phyloP scores from a whole-genome alignment of 1,140 invertebrate species.

The Ceratosolen solmsi region DNA sequence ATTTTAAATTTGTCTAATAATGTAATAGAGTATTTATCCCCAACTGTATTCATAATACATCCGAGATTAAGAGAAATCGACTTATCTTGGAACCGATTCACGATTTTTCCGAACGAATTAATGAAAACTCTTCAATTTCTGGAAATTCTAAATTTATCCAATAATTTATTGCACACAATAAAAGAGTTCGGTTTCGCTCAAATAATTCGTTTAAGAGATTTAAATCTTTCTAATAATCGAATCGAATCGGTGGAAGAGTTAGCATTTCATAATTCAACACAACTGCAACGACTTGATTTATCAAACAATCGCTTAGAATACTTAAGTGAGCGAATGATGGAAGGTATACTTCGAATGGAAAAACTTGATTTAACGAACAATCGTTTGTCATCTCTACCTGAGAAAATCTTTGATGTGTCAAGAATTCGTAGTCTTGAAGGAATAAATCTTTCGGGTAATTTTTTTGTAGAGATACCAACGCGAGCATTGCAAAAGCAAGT shows the following conservation, averaged over 20 bases:
- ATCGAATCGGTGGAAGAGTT: slow-evolving; percentile 87
- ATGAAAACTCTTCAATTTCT: slow-evolving; percentile 83
- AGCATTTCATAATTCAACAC: slow-evolving; percentile 92
- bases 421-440: slow-evolving; percentile 86
- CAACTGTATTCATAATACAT: slow-evolving; percentile 87
- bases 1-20: slow-evolving; percentile 84
- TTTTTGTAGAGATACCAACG: slow-evolving; percentile 84
- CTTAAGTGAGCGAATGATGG: slow-evolving; percentile 85
- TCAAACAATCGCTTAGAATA: slow-evolving; percentile 83
- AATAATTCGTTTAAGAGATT: slow-evolving; percentile 79
- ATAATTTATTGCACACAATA: slow-evolving; percentile 83
- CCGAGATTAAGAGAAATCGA: slow-evolving; percentile 80
- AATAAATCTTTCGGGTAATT: slow-evolving; percentile 85
- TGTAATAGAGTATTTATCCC: slow-evolving; percentile 83
- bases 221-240: slow-evolving; percentile 83
- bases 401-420: slow-evolving; percentile 87
- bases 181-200: slow-evolving; percentile 89
- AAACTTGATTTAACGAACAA: slow-evolving; percentile 85
- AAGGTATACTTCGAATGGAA: slow-evolving; percentile 85
- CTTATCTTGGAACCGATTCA: slow-evolving; percentile 84
- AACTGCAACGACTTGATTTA: slow-evolving; percentile 86
- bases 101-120: slow-evolving; percentile 87
- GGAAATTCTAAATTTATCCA: slow-evolving; percentile 82
- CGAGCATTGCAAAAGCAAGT: slow-evolving; percentile 87
- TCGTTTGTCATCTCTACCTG: slow-evolving; percentile 81